These are phyloP conservation scores for Tribolium madens DNA, from an alignment of 1,140 invertebrate species.

Conservation along the genomic window DNA sequence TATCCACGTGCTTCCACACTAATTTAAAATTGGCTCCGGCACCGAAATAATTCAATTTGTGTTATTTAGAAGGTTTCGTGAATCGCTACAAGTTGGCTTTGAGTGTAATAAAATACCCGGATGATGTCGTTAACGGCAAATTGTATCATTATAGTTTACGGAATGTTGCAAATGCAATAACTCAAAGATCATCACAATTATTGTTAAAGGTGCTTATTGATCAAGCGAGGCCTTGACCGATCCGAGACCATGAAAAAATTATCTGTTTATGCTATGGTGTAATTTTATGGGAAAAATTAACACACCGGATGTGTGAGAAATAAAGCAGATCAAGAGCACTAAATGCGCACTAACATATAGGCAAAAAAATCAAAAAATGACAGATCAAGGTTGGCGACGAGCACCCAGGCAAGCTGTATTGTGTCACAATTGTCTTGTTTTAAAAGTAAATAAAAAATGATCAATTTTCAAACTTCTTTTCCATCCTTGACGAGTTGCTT, in stretches of 20 bases:
- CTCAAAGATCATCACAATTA: neutral
- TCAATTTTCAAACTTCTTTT: too few relatives aligned
- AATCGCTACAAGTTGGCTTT: neutral
- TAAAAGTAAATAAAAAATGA: too few relatives aligned
- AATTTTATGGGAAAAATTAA: neutral
- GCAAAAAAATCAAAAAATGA: too few relatives aligned
- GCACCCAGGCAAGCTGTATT: too few relatives aligned
- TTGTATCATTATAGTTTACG: neutral
- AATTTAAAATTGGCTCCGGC: neutral
- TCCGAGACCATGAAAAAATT: neutral
- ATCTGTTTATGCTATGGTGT: neutral
- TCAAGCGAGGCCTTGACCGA: neutral
- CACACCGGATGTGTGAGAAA: neutral
- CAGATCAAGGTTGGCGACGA: too few relatives aligned
- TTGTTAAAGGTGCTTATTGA: neutral
- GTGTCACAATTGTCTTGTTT: too few relatives aligned
- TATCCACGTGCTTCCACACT: too few relatives aligned
- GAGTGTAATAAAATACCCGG: neutral
- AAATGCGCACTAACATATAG: too few relatives aligned
- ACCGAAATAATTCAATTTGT: neutral
- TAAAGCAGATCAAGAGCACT: neutral
- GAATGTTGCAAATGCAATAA: neutral
- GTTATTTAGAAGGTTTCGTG: neutral
- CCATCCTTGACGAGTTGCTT: too few relatives aligned
- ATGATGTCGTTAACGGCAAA: neutral